Evolutionary conservation across 1,140 invertebrate species (phyloP).

Genomic region (Drosophila sturtevanti): DNA sequence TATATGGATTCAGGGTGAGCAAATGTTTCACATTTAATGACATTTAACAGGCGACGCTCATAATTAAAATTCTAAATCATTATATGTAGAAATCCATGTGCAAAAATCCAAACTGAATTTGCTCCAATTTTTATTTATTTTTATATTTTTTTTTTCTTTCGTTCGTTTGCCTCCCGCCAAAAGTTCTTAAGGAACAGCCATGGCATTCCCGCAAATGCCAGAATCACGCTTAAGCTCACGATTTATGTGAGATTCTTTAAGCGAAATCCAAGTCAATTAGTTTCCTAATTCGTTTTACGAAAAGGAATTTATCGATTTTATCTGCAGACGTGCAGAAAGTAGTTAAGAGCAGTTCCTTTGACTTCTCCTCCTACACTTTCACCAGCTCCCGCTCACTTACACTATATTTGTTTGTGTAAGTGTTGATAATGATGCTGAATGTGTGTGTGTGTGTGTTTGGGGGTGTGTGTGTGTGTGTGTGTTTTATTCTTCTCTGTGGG

Average conservation of each 20-base stretch:
- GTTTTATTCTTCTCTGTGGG: conserved; percentile 54
- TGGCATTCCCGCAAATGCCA: conserved; percentile 47
- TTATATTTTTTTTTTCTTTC: too few relatives aligned
- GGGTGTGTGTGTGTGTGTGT: conserved; percentile 36
- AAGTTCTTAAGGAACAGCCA: background rate
- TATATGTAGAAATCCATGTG: conserved; percentile 19
- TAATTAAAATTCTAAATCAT: conserved; percentile 73
- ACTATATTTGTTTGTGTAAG: conserved; percentile 37
- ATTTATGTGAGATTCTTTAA: conserved; percentile 81
- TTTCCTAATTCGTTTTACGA: conserved; percentile 80
- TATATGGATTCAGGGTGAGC: background rate
- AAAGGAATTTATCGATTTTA: conserved; percentile 81
- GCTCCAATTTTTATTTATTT: conserved; percentile 31
- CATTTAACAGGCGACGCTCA: conserved; percentile 65
- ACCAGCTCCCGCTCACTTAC: background rate
- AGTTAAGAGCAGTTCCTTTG: conserved; percentile 69
- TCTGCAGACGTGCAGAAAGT: conserved; percentile 80
- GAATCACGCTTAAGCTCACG: conserved; percentile 78
- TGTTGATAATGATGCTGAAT: conserved; percentile 69
- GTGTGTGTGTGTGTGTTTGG: conserved; percentile 15
- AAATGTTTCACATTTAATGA: conserved; percentile 72
- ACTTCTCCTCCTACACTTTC: conserved; percentile 16
- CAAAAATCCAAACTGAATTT: conserved; percentile 30
- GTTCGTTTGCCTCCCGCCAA: conserved; percentile 16
- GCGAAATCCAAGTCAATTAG: conserved; percentile 80